Percentiles rank a stretch among this genome's conserved stretches.
Conservation (phyloP, 2,888 invertebrate species). For the Eledona agricola region DNA sequence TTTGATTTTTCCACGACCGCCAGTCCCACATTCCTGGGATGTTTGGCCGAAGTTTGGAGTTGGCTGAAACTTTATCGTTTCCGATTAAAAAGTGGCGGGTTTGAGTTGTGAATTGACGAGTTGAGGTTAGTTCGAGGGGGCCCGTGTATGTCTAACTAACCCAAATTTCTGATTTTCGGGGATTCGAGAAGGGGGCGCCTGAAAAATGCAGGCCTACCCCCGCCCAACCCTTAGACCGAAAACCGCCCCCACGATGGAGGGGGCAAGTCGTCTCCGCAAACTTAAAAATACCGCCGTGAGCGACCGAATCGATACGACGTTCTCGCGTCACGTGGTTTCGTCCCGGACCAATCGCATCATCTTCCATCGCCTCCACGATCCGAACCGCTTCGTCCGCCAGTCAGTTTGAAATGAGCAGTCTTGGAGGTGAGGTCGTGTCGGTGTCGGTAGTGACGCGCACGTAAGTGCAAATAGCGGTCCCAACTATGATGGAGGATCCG, state of each 20-base stretch:
- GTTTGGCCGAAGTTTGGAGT: too few species aligned
- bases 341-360: conserved; percentile 58
- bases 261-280: conserved; percentile 62
- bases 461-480: conserved; percentile 62
- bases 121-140: too few species aligned
- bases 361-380: conserved; percentile 39
- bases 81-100: too few species aligned
- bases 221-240: conserved; percentile 34
- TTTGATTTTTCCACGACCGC: too few species aligned
- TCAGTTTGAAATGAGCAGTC: conserved; percentile 59
- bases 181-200: too few species aligned
- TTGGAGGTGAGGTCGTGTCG: conserved; percentile 52
- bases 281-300: conserved; percentile 85
- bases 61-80: too few species aligned
- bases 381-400: conserved; percentile 38
- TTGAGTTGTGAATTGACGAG: too few species aligned
- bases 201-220: conserved; percentile 39
- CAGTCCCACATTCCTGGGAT: too few species aligned
- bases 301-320: conserved; percentile 80
- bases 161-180: conserved; percentile 52
- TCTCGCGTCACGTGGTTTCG: conserved; percentile 69
- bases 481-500: conserved; percentile 65
- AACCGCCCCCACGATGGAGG: conserved; percentile 53
- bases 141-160: too few species aligned
- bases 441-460: conserved; percentile 53